phyloP scores from a whole-genome alignment of 2,797 vertebrate genomes.

The Clangula hyemalis region DNA sequence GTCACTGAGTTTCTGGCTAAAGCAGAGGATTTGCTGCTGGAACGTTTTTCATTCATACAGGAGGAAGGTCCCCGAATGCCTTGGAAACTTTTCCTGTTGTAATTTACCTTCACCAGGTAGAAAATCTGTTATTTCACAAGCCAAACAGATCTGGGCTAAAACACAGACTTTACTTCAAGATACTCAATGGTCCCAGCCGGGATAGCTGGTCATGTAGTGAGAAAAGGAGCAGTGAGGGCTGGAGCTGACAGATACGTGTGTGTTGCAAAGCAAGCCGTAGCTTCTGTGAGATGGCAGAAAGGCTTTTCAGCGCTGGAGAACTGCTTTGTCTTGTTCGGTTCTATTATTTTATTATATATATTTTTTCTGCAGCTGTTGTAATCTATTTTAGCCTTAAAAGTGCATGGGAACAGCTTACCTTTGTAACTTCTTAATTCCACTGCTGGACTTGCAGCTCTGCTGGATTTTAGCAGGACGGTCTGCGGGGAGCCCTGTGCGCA shows the following conservation, averaged over 20 bases:
- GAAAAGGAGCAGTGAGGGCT: background rate
- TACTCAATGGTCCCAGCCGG: background rate
- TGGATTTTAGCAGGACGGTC: background rate
- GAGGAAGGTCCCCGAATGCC: background rate
- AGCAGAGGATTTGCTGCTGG: background rate
- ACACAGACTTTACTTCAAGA: background rate
- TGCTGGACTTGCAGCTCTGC: background rate
- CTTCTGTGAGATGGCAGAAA: background rate
- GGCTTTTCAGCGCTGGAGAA: background rate
- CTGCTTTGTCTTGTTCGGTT: too few species aligned
- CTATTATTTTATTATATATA: background rate
- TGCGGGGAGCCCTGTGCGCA: background rate
- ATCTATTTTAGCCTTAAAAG: background rate
- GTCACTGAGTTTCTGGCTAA: background rate
- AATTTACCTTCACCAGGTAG: background rate
- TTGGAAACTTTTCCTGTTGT: background rate
- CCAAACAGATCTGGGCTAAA: background rate
- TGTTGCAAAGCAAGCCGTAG: too few species aligned
- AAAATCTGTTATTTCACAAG: background rate
- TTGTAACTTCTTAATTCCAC: background rate
- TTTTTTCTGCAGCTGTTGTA: background rate
- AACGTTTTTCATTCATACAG: accelerated
- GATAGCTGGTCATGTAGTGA: accelerated
- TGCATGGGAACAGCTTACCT: accelerated
- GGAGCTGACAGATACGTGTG: background rate